Conservation (phyloP, 1,140 invertebrate species). For the Drosophila athabasca region DNA sequence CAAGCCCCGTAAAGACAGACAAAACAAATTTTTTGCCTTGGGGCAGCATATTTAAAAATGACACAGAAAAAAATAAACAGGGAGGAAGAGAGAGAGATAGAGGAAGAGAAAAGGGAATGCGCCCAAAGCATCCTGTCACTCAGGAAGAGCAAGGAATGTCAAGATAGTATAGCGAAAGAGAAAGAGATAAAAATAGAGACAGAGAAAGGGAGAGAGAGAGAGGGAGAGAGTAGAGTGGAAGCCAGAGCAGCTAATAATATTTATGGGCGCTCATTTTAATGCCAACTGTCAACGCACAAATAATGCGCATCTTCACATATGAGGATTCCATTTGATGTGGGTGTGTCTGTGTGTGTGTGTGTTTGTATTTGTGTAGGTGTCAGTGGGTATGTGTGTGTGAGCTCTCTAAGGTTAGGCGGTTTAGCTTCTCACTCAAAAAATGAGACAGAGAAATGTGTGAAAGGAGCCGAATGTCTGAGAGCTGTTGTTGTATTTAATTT, state of each 20-base stretch:
- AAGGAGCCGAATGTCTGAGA: not conserved
- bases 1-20: conserved; percentile 12
- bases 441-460: not conserved
- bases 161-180: not conserved
- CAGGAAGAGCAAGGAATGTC: conserved; percentile 9
- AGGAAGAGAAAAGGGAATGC: conserved; percentile 8
- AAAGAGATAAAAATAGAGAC: conserved; percentile 11
- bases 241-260: conserved; percentile 70
- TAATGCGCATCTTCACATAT: conserved; percentile 53
- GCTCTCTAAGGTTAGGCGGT: conserved; percentile 34
- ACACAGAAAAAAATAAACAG: conserved; percentile 21
- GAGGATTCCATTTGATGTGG: conserved; percentile 43
- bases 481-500: conserved; percentile 66
- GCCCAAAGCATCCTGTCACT: conserved; percentile 59
- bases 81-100: not conserved
- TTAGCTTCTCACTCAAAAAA: conserved; percentile 46
- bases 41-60: conserved; percentile 71
- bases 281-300: conserved; percentile 71
- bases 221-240: conserved; percentile 20
- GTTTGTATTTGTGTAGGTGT: not conserved
- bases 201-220: not conserved
- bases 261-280: conserved; percentile 76
- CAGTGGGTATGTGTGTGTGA: not conserved
- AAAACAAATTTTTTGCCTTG: conserved; percentile 49
- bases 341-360: not conserved